phyloP scores from a whole-genome alignment of 2,797 vertebrate species.

The Anomalospiza imberbis region DNA sequence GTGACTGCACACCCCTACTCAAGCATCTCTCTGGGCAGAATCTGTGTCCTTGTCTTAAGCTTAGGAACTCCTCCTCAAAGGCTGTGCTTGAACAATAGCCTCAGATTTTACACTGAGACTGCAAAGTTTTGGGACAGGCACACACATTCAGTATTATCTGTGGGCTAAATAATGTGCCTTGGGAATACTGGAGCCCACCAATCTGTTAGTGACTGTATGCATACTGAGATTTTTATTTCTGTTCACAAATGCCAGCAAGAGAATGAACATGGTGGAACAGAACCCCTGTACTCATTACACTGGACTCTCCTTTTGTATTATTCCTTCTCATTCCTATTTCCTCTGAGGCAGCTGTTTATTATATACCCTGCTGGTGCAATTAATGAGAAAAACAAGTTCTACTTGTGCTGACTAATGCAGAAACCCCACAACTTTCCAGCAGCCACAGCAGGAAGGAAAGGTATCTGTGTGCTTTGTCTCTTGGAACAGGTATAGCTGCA shows the following conservation, averaged over 20 bases:
- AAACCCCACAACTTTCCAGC: background rate
- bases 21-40: background rate
- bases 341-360: slow-evolving; percentile 11
- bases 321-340: background rate
- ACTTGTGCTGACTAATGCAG: slow-evolving; percentile 9
- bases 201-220: background rate
- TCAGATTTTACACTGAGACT: background rate
- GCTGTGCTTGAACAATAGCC: background rate
- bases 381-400: slow-evolving; percentile 33
- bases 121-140: background rate
- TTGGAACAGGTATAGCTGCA: background rate
- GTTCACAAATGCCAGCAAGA: background rate
- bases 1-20: background rate
- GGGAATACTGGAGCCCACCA: background rate
- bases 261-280: background rate
- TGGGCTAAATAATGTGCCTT: background rate
- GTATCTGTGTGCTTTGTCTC: background rate
- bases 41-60: background rate
- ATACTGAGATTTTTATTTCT: background rate
- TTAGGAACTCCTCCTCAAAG: background rate
- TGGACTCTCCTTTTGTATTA: background rate
- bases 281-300: background rate
- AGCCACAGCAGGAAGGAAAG: background rate
- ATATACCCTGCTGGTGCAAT: background rate
- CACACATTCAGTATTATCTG: background rate